Conservation (phyloP, 2,888 invertebrate species). For the Punctoribates punctum region DNA sequence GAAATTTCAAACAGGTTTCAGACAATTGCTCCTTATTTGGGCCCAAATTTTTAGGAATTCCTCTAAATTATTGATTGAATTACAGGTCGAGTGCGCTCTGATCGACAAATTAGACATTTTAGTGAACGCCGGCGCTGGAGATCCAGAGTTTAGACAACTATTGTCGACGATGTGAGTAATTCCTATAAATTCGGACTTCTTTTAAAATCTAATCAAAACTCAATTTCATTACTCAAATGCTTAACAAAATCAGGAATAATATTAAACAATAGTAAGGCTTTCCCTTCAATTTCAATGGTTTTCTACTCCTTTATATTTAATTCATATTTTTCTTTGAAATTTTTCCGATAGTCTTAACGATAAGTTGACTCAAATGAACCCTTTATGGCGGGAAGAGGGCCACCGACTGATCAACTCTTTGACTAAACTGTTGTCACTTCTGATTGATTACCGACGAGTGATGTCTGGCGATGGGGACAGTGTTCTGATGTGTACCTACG, state of each 20-base stretch:
- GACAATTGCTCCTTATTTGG: conserved; percentile 49
- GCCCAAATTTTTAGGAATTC: background rate
- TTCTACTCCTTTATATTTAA: conserved; percentile 25
- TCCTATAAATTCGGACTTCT: background rate
- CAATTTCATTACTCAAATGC: background rate
- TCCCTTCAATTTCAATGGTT: background rate
- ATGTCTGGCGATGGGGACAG: conserved; percentile 61
- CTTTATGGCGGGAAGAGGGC: conserved; percentile 86
- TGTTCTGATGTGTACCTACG: conserved; percentile 73
- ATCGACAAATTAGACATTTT: conserved; percentile 89
- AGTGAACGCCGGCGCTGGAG: conserved; percentile 88
- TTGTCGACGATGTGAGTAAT: conserved; percentile 89
- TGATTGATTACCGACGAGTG: conserved; percentile 86
- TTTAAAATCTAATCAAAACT: background rate
- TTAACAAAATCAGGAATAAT: conserved; percentile 8
- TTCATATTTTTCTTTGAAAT: conserved; percentile 19
- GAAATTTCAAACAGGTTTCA: conserved; percentile 69
- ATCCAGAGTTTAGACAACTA: conserved; percentile 84
- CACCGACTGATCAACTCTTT: conserved; percentile 88
- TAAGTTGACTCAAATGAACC: conserved; percentile 75
- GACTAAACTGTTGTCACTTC: conserved; percentile 76
- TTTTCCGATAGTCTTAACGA: conserved; percentile 66
- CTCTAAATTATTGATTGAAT: conserved; percentile 27
- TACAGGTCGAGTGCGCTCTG: conserved; percentile 77
- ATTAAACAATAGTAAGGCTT: conserved; percentile 26